A percentile compares a stretch with the other conserved stretches of the same genome.
Conservation (phyloP, 2,797 vertebrate species). For the Novumbra hubbsi region DNA sequence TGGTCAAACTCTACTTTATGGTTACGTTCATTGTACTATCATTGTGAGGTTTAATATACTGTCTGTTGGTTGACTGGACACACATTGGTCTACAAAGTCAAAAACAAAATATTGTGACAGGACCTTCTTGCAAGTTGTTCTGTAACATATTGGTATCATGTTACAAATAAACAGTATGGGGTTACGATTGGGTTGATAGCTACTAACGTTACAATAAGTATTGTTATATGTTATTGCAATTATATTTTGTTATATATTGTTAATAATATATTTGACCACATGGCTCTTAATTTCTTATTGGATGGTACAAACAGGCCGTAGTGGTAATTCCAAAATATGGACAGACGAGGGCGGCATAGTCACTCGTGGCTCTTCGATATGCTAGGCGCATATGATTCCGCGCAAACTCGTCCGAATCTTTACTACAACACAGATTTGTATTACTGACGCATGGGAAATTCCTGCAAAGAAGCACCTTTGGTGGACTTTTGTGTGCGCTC, state of each 20-base stretch:
- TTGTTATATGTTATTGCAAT: background rate
- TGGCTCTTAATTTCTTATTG: background rate
- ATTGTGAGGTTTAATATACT: background rate
- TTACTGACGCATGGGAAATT: too few relatives aligned
- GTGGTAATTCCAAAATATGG: constrained; percentile 11
- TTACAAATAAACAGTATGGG: background rate
- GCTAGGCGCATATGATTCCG: background rate
- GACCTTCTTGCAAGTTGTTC: background rate
- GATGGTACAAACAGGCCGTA: background rate
- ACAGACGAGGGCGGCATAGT: constrained; percentile 69
- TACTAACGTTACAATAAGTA: background rate
- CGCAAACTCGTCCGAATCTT: too few relatives aligned
- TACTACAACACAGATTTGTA: too few relatives aligned
- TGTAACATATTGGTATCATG: background rate
- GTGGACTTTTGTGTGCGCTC: too few relatives aligned
- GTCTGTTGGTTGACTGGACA: background rate
- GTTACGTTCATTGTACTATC: background rate
- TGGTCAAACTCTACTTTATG: too few relatives aligned
- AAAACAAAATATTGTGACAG: background rate
- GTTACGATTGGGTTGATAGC: background rate
- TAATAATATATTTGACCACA: background rate
- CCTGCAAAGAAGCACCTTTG: too few relatives aligned
- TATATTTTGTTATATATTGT: background rate
- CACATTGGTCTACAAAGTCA: background rate
- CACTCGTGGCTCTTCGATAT: constrained; percentile 23